phyloP scores from a whole-genome alignment of 2,113 vertebrate genomes.

The Trematomus loennbergii region DNA sequence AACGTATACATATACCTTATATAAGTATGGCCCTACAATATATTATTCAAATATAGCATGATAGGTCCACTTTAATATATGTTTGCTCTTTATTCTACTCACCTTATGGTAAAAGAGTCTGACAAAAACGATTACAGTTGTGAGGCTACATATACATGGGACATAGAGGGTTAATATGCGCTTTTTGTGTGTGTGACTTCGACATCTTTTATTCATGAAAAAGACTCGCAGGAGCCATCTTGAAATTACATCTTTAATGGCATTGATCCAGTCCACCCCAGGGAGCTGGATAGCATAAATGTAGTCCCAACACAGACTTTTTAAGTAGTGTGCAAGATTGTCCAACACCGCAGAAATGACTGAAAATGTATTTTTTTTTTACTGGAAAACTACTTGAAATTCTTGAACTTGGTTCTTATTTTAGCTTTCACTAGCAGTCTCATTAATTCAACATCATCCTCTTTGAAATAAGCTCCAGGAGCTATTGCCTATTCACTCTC shows the following conservation, averaged over 20 bases:
- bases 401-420: conserved; percentile 27
- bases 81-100: not conserved
- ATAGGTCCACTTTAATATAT: too few relatives aligned
- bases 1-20: too few relatives aligned
- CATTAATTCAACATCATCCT: conserved; percentile 20
- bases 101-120: not conserved
- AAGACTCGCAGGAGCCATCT: conserved; percentile 76
- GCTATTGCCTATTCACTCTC: conserved; percentile 32
- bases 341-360: conserved; percentile 42
- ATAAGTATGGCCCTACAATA: too few relatives aligned
- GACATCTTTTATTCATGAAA: conserved; percentile 80
- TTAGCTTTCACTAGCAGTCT: conserved; percentile 6
- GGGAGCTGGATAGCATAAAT: conserved; percentile 62
- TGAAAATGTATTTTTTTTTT: conserved; percentile 44
- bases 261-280: conserved; percentile 71
- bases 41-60: too few relatives aligned
- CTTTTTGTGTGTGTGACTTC: conserved; percentile 44
- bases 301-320: conserved; percentile 63
- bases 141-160: not conserved
- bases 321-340: conserved; percentile 46
- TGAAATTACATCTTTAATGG: conserved; percentile 80
- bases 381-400: conserved; percentile 47
- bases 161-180: conserved; percentile 23
- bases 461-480: conserved; percentile 35
- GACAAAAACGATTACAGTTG: not conserved